Evolutionary conservation across 1,140 invertebrate species (phyloP).

Genomic region (Plodia interpunctella): DNA sequence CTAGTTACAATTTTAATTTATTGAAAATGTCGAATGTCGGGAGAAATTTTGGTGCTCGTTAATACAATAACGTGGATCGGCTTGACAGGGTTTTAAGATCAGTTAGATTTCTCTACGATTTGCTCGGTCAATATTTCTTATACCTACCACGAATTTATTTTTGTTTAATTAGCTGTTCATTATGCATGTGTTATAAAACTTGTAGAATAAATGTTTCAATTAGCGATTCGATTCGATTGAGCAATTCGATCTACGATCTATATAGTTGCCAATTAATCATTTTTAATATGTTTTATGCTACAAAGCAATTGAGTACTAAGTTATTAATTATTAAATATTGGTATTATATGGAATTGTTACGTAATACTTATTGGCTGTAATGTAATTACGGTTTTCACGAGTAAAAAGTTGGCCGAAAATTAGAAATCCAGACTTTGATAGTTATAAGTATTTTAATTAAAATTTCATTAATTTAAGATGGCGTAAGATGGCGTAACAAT

Average conservation of each 20-base stretch:
- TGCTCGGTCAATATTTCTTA: background rate
- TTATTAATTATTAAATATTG: background rate
- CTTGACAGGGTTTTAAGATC: background rate
- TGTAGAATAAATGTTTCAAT: background rate
- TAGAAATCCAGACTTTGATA: too few relatives aligned
- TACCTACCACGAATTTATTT: background rate
- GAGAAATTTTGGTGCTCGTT: too few relatives aligned
- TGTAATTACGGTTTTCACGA: too few relatives aligned
- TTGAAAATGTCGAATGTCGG: too few relatives aligned
- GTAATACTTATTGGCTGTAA: too few relatives aligned
- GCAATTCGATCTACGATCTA: background rate
- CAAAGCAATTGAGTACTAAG: background rate
- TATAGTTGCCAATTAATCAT: background rate
- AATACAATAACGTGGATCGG: background rate
- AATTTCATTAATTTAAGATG: too few relatives aligned
- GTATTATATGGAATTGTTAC: background rate
- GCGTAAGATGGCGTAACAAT: too few relatives aligned
- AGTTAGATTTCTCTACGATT: background rate
- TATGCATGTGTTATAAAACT: background rate
- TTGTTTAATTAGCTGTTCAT: background rate
- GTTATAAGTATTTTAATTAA: too few relatives aligned
- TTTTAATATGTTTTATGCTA: background rate
- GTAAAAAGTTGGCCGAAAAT: too few relatives aligned
- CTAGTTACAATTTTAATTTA: too few relatives aligned
- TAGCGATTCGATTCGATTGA: too few relatives aligned